These are phyloP conservation scores for Oxygymnocypris stewartii DNA, from an alignment of 2,113 vertebrate species.

Conservation along the genomic window DNA sequence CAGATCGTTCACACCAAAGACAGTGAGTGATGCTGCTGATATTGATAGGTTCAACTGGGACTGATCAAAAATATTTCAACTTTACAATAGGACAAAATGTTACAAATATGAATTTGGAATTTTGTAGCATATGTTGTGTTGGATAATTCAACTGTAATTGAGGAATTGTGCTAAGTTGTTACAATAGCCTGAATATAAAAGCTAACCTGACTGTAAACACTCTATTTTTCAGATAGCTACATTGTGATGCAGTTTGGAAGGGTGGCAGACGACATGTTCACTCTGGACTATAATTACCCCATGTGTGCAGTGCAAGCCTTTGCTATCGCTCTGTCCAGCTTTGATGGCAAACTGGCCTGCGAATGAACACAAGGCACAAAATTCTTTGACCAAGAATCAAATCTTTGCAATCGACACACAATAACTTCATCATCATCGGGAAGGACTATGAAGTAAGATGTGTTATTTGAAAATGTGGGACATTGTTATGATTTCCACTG, in stretches of 20 bases:
- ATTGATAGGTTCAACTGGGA: background rate
- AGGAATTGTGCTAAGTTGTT: background rate
- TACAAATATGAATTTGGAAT: background rate
- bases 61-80: background rate
- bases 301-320: slow-evolving; percentile 85
- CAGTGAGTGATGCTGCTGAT: slow-evolving; percentile 68
- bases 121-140: background rate
- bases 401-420: background rate
- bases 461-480: background rate
- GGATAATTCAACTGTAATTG: background rate
- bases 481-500: slow-evolving; percentile 9
- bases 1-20: slow-evolving; percentile 83
- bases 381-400: background rate
- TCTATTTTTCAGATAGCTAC: slow-evolving; percentile 69
- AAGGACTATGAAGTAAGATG: background rate
- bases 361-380: slow-evolving; percentile 66
- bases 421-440: background rate
- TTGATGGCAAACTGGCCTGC: slow-evolving; percentile 84
- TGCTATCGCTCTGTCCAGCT: slow-evolving; percentile 84
- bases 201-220: background rate
- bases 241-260: slow-evolving; percentile 87
- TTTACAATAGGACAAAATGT: background rate
- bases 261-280: slow-evolving; percentile 82
- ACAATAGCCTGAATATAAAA: background rate
- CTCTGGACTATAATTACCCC: slow-evolving; percentile 85